Evolutionary conservation across 2,113 vertebrate species (phyloP).

Genomic region (Podiceps cristatus): DNA sequence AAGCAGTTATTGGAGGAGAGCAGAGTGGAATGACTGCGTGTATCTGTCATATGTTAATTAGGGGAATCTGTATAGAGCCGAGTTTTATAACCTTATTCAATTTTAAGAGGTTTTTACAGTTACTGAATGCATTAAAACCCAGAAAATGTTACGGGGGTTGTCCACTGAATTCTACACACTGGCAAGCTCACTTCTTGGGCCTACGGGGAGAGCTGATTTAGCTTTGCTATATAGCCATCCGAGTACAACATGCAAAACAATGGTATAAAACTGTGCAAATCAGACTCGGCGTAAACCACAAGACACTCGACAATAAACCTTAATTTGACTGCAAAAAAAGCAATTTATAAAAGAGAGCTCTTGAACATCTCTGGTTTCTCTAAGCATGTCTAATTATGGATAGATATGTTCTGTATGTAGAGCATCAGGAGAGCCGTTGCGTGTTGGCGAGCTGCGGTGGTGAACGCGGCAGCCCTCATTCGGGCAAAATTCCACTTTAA

Average conservation of each 20-base stretch:
- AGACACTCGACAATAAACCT: background rate
- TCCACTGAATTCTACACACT: background rate
- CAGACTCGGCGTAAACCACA: background rate
- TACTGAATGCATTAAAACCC: slow-evolving; percentile 16
- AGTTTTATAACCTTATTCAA: slow-evolving; percentile 1
- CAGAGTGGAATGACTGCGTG: background rate
- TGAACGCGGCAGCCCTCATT: background rate
- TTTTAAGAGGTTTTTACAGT: slow-evolving; percentile 30
- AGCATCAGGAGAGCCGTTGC: fast-evolving
- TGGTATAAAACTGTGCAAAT: background rate
- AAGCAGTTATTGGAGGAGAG: slow-evolving; percentile 1
- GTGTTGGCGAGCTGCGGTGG: fast-evolving
- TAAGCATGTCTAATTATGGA: background rate
- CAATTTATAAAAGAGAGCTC: background rate
- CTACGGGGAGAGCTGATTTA: background rate
- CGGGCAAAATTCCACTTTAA: background rate
- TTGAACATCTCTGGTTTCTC: background rate
- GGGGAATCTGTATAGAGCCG: background rate
- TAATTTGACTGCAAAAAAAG: slow-evolving; percentile 19
- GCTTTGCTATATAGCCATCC: background rate
- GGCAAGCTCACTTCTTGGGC: background rate
- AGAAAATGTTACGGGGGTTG: background rate
- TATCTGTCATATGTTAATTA: slow-evolving; percentile 49
- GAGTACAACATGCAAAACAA: background rate
- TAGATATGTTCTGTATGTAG: background rate